These are phyloP conservation scores for Metacarcinus magister DNA, from an alignment of 2,888 invertebrate species.

Conservation along the genomic window DNA sequence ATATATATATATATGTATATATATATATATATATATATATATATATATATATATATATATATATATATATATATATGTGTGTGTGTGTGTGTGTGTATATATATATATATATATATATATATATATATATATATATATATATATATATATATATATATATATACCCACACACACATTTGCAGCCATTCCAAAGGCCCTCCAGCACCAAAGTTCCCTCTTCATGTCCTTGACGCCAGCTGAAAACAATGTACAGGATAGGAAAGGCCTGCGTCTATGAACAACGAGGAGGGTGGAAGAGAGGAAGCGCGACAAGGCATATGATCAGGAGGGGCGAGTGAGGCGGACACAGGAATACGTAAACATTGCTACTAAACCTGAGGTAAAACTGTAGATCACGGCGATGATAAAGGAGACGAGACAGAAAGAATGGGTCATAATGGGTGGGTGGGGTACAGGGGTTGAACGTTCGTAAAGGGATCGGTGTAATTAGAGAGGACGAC, in stretches of 20 bases:
- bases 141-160: background rate
- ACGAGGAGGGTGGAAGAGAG: background rate
- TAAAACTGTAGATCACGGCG: background rate
- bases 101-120: no score
- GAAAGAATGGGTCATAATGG: slow-evolving; percentile 4
- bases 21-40: background rate
- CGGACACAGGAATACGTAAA: background rate
- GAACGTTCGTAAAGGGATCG: background rate
- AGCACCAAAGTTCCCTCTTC: background rate
- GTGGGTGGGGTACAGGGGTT: slow-evolving; percentile 8
- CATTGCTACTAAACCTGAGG: background rate
- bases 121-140: background rate
- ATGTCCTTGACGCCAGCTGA: background rate
- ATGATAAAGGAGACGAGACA: slow-evolving; percentile 21
- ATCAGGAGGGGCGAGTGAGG: background rate
- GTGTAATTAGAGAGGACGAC: slow-evolving; percentile 19
- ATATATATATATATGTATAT: no score
- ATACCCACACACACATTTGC: background rate
- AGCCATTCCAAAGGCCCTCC: background rate
- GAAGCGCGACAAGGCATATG: background rate
- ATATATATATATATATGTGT: no score
- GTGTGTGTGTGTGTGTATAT: no score
- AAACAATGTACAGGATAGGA: background rate
- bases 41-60: no score
- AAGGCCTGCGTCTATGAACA: background rate